Base-by-base conservation (phyloP, 2,797 vertebrate species). In the Leptoclinus maculatus region DNA sequence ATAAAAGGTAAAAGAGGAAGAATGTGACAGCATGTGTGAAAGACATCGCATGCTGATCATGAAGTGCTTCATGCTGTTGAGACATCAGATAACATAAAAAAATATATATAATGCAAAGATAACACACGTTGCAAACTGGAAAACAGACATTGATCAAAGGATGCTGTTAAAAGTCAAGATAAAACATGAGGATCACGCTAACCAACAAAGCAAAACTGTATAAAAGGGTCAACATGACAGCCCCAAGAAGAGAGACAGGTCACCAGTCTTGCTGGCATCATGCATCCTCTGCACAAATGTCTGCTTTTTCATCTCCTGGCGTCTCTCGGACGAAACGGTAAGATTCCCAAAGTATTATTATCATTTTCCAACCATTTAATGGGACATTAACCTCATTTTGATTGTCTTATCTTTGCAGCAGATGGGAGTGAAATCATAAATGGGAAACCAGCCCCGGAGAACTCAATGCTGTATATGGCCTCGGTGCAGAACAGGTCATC, bases 381-480 rank as follows among this genome's bases (percentile, higher is more conserved):
- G 1, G 0, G 2, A 38, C 36, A 32, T 27, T 23, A 14, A 29
- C 0, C 34, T 73, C 3, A 58, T 25, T 2, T 76, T 17, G 2
- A 14, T 36, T 7, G 73, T 27, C 60, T 32, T 57, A 2, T 65
- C 25, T 77, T 79, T 45, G 43, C 78, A 89, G 71, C 59, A 41
- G 23, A 53, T 66, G 83, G 83, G 58, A 64, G 65, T 64, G 23
- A 69, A 39, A 90, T 91, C 53, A 78, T 87, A 66, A 0, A 85
- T 56, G 84, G 90, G 0, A 0, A 29, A 16, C 56, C 3, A 23
- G 86, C 53, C 16, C 11, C 13, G 0, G 8, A 65, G 11, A 54
- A 60, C 19, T 12, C 68, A 11, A 56, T 92, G 90, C 53, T 43
- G 85, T 94, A 89, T 29, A 94, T 95, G 91, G 93, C 58, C 56